phyloP scores from a whole-genome alignment of 2,113 vertebrate genomes.

The Mormyrus lacerda region DNA sequence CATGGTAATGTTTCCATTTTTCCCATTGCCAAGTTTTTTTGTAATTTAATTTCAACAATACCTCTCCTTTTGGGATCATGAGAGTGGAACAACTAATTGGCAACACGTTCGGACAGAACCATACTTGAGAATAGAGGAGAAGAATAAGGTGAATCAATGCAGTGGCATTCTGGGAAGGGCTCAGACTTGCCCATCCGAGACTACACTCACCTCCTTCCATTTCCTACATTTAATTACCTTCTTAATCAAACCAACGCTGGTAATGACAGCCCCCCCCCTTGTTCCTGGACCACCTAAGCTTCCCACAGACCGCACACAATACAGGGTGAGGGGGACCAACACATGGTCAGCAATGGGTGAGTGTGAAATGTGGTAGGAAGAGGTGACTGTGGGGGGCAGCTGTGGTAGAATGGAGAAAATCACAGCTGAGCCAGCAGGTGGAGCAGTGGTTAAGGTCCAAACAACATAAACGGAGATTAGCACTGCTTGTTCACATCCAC shows the following conservation, averaged over 20 bases:
- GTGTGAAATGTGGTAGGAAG: not conserved
- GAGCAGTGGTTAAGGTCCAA: not conserved
- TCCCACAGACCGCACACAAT: slow-evolving; percentile 45
- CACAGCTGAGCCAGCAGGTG: not conserved
- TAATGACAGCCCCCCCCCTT: slow-evolving; percentile 39
- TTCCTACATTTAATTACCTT: slow-evolving; percentile 44
- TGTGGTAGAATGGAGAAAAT: not conserved
- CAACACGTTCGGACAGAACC: slow-evolving; percentile 70
- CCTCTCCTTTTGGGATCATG: not conserved
- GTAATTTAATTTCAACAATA: slow-evolving; percentile 8
- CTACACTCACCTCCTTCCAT: slow-evolving; percentile 26
- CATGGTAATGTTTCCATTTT: not conserved
- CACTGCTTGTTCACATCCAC: not conserved
- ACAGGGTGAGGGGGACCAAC: slow-evolving; percentile 26
- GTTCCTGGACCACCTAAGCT: slow-evolving; percentile 32
- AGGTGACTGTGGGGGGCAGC: not conserved
- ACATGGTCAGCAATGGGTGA: not conserved
- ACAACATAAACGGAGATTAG: not conserved
- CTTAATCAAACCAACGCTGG: slow-evolving; percentile 56
- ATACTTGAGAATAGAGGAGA: slow-evolving; percentile 53
- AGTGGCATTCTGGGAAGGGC: slow-evolving; percentile 60
- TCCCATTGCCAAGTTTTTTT: not conserved
- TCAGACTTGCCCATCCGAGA: slow-evolving; percentile 61
- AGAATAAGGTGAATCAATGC: slow-evolving; percentile 48
- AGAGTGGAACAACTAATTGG: slow-evolving; percentile 55